Evolutionary conservation across 2,888 invertebrate species (phyloP).

Genomic region (Pandemis corylana): DNA sequence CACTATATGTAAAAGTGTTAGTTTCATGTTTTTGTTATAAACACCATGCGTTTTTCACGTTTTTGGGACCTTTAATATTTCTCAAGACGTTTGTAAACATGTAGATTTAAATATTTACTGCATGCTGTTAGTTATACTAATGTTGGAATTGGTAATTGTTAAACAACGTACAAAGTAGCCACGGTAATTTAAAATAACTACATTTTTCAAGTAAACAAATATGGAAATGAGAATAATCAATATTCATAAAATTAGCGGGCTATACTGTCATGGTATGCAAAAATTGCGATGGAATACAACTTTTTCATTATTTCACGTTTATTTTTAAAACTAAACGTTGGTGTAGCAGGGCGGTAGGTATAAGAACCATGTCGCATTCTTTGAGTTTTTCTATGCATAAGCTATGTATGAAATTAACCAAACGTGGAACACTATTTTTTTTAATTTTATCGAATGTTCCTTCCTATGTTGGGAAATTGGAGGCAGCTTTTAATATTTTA

Average conservation of each 20-base stretch:
- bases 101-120: no score
- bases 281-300: neutral
- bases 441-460: neutral
- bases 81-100: no score
- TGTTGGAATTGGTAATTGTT: neutral
- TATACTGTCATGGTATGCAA: neutral
- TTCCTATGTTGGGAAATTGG: neutral
- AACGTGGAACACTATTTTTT: neutral
- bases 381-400: neutral
- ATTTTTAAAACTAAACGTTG: no score
- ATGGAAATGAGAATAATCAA: neutral
- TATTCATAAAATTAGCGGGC: neutral
- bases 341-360: neutral
- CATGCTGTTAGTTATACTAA: no score
- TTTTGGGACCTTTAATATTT: no score
- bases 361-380: neutral
- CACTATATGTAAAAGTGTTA: no score
- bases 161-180: neutral
- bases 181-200: neutral
- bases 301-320: neutral
- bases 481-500: slow-evolving; percentile 3
- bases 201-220: no score
- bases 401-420: neutral
- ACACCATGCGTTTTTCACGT: no score
- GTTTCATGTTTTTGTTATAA: no score